These are phyloP conservation scores for Danionella cerebrum DNA, from an alignment of 2,113 vertebrate genomes.

Conservation along the genomic window DNA sequence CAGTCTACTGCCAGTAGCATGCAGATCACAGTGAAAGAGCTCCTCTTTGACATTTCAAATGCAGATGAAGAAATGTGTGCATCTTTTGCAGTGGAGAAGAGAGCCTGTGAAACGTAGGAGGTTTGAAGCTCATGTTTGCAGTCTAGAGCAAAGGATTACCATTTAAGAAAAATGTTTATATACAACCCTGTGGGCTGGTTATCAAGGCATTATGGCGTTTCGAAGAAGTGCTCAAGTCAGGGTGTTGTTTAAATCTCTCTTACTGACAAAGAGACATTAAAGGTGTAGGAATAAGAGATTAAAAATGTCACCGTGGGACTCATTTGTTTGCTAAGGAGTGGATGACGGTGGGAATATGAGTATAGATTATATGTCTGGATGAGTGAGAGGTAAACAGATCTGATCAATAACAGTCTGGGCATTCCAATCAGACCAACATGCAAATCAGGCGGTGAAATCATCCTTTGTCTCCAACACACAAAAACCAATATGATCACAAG, in stretches of 20 bases:
- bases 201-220: not conserved
- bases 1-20: not conserved
- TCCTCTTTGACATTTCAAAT: not conserved
- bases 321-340: slow-evolving; percentile 37
- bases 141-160: not conserved
- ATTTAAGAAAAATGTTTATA: not conserved
- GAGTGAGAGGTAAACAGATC: slow-evolving; percentile 57
- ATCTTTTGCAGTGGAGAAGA: not conserved
- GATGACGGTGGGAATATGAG: slow-evolving; percentile 39
- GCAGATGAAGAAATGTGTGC: not conserved
- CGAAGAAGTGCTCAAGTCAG: not conserved
- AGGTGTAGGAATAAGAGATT: slow-evolving; percentile 26
- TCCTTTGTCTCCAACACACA: not conserved
- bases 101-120: not conserved
- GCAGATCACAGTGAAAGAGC: not conserved
- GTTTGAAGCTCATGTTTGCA: too few species aligned
- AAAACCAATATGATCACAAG: not conserved
- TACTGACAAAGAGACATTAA: not conserved
- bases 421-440: slow-evolving; percentile 46
- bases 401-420: slow-evolving; percentile 62
- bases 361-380: slow-evolving; percentile 64
- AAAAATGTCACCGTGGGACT: slow-evolving; percentile 30
- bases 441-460: slow-evolving; percentile 12
- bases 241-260: not conserved
- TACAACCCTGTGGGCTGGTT: not conserved